phyloP scores from a whole-genome alignment of 2,888 invertebrate genomes.

The Andrena trimmerana region DNA sequence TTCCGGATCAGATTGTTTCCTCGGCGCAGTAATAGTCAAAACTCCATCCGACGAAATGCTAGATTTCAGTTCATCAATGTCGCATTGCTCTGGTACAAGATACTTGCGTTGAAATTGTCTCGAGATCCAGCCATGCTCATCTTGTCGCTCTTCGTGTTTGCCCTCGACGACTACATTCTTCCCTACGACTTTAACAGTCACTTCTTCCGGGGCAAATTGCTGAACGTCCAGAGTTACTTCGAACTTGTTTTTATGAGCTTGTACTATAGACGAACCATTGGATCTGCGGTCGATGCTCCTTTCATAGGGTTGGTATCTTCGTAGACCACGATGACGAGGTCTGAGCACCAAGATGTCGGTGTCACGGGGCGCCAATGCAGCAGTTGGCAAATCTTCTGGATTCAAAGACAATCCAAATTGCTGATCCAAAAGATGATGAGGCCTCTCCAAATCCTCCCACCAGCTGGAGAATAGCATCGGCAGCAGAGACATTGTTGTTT shows the following conservation, averaged over 20 bases:
- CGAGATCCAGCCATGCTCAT: constrained; percentile 92
- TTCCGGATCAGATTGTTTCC: constrained; percentile 84
- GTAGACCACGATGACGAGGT: constrained; percentile 44
- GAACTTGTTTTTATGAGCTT: constrained; percentile 89
- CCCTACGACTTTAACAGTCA: constrained; percentile 89
- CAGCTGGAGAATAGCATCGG: constrained; percentile 73
- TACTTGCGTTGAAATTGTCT: constrained; percentile 92
- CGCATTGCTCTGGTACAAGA: constrained; percentile 88
- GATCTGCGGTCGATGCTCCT: constrained; percentile 21
- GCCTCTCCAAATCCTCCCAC: constrained; percentile 72
- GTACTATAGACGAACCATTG: constrained; percentile 87
- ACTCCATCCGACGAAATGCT: constrained; percentile 94
- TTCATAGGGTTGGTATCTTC: constrained; percentile 62
- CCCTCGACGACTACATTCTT: constrained; percentile 91
- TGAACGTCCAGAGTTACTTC: constrained; percentile 92
- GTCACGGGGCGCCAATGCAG: constrained; percentile 16
- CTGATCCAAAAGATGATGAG: constrained; percentile 55
- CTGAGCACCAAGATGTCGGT: constrained; percentile 53
- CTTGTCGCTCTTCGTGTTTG: constrained; percentile 92
- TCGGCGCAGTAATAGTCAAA: constrained; percentile 91
- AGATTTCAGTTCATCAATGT: constrained; percentile 91
- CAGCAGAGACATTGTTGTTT: constrained; percentile 68
- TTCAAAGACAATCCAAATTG: constrained; percentile 17
- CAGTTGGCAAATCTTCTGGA: constrained; percentile 22
- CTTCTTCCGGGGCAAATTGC: constrained; percentile 91